Base-by-base conservation (phyloP, 2,113 vertebrate genomes). In the Xiphophorus hellerii region DNA sequence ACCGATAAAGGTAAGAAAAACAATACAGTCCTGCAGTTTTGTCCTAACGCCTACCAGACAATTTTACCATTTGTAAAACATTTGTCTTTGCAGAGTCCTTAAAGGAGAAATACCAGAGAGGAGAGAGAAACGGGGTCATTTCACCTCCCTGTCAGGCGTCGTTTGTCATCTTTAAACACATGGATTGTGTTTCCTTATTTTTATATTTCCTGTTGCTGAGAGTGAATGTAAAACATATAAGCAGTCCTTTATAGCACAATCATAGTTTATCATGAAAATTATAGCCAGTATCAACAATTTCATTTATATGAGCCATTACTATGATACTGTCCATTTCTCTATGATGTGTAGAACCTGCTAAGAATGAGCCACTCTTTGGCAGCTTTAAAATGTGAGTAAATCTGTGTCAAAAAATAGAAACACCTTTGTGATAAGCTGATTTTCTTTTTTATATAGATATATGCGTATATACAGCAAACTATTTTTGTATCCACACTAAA, bases 301-400 rank as follows among this genome's bases (percentile, higher is more conserved):
- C 58, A n/a, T 71, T 31, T 79, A 67, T 58, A 74, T 69, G 86
- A 72, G 71, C 73, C 74, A 28, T 17, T 10, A 7, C 25, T 83
- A 66, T 62, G 9, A 71, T 42, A 73, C 33, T 77, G 42, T 69
- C 82, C 15, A 66, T 31, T 74, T 28, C 42, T 80, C 31, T 77
- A 29, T 80, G 37, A 73, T 33, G 20, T 58, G 28, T 66, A 80
- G 35, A 31, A 2, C 69, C 79, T 89, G 86, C 82, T 74, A 85
- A 51, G 20, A 84, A 80, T 92, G 90, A 92, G 89, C 88, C 88
- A 68, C 73, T 71, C 28, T 61, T 73, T 48, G 81, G 87, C 88
- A 91, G 91, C 89, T 92, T 85, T 83, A 29, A 84, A 80, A 82
- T 86, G 71, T 73, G 48, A 76, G 62, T 76, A 48, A 62, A 31